Conservation (phyloP, 35 echinoderm and acorn worm genomes). For the Anneissia japonica region DNA sequence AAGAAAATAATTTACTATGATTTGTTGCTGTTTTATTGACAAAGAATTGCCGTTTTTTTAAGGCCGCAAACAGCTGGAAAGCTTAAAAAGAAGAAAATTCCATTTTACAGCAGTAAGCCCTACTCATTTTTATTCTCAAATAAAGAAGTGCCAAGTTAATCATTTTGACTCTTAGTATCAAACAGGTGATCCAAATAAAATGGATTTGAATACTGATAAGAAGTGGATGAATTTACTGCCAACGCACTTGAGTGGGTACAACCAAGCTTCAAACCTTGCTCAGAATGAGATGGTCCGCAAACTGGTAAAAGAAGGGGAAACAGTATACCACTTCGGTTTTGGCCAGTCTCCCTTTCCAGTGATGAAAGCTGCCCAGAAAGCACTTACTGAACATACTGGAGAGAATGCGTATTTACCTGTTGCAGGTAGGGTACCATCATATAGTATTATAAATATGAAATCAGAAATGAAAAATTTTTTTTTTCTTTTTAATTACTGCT, state of each 20-base stretch:
- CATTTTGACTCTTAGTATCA: too few species aligned
- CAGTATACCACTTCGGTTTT: conserved; percentile 88
- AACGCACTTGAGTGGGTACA: conserved; percentile 28
- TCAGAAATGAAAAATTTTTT: too few species aligned
- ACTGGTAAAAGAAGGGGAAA: conserved; percentile 48
- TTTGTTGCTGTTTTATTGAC: too few species aligned
- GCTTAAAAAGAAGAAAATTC: too few species aligned
- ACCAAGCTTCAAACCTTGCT: conserved; percentile 71
- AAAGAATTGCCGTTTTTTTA: too few species aligned
- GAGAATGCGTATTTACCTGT: conserved; percentile 82
- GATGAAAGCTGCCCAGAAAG: conserved; percentile 41
- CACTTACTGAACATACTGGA: conserved; percentile 47
- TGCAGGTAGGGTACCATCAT: conserved; percentile 42
- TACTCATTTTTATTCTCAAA: too few species aligned
- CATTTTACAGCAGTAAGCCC: too few species aligned
- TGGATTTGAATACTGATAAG: background rate
- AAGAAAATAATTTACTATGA: too few species aligned
- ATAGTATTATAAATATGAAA: background rate
- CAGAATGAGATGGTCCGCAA: conserved; percentile 77
- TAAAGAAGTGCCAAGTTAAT: too few species aligned
- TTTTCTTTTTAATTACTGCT: too few species aligned
- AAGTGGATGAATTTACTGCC: background rate
- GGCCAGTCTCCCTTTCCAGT: conserved; percentile 94
- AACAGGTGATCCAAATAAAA: too few species aligned
- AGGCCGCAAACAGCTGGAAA: too few species aligned